A percentile compares a stretch with the other conserved stretches of the same genome.
phyloP scores from a whole-genome alignment of 2,888 invertebrate species.

The Bombylius major region DNA sequence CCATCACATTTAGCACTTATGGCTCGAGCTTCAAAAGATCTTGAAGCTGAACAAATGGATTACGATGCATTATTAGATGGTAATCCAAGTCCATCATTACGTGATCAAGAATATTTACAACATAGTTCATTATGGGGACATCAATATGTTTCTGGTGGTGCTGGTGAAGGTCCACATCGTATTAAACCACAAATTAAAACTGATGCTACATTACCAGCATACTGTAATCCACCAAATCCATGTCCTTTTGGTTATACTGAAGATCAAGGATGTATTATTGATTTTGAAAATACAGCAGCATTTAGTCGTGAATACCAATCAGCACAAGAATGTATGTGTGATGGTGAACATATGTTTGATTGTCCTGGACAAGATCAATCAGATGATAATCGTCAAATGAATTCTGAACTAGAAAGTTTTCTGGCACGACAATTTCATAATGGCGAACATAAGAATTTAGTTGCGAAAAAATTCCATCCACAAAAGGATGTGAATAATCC shows the following conservation, averaged over 20 bases:
- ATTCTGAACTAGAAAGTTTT: conserved; percentile 53
- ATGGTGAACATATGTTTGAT: conserved; percentile 93
- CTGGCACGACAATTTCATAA: conserved; percentile 40
- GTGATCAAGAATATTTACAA: conserved; percentile 79
- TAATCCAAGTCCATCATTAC: conserved; percentile 62
- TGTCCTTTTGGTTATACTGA: conserved; percentile 88
- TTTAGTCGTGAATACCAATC: conserved; percentile 89
- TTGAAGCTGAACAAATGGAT: conserved; percentile 51
- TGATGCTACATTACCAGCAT: conserved; percentile 87
- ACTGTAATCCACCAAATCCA: conserved; percentile 98
- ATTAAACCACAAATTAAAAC: conserved; percentile 60
- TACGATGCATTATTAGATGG: conserved; percentile 58
- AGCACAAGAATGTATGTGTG: conserved; percentile 93
- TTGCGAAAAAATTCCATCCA: conserved; percentile 64
- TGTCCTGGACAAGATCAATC: conserved; percentile 49
- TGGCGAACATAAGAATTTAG: conserved; percentile 52
- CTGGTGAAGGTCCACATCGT: conserved; percentile 48
- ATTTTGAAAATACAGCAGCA: conserved; percentile 89
- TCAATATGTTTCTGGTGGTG: conserved; percentile 62
- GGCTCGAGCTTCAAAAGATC: conserved; percentile 44
- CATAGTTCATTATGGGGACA: conserved; percentile 67
- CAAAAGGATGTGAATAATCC: conserved; percentile 54
- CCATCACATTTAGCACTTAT: conserved; percentile 30
- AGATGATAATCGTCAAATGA: conserved; percentile 25
- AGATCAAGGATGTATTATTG: conserved; percentile 77